Percentiles rank a stretch among this genome's conserved stretches.
Conservation (phyloP, 2,888 invertebrate species). For the Linnaemya tessellans region DNA sequence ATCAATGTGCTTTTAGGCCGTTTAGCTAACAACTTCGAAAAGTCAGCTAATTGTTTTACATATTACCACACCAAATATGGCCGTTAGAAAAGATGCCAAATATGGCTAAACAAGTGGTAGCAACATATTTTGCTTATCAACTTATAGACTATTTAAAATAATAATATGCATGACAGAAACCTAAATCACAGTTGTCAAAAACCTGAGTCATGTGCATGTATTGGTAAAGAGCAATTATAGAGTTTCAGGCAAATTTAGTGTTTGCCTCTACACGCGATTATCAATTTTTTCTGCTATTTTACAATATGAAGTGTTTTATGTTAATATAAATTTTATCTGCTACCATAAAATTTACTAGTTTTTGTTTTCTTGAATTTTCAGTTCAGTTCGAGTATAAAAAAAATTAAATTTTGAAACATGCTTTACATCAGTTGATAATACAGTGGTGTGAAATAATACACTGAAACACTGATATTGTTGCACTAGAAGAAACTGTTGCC, state of each 20-base stretch:
- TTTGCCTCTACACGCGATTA: neutral
- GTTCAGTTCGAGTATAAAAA: neutral
- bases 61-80: constrained; percentile 64
- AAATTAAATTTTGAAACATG: neutral
- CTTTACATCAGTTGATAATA: too few species aligned
- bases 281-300: neutral
- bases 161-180: neutral
- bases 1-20: constrained; percentile 28
- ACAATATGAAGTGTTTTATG: neutral
- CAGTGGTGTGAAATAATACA: too few species aligned
- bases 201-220: neutral
- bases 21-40: neutral
- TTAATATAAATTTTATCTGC: neutral
- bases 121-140: constrained; percentile 18
- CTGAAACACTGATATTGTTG: too few species aligned
- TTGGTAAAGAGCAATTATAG: neutral
- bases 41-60: constrained; percentile 45
- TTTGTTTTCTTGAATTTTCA: too few species aligned
- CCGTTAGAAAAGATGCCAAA: constrained; percentile 57
- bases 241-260: neutral
- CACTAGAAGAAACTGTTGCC: too few species aligned
- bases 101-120: constrained; percentile 59
- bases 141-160: constrained; percentile 2
- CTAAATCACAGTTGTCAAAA: neutral
- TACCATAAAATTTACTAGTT: neutral